Conservation (phyloP, 2,888 invertebrate genomes). For the Leptothorax acervorum region DNA sequence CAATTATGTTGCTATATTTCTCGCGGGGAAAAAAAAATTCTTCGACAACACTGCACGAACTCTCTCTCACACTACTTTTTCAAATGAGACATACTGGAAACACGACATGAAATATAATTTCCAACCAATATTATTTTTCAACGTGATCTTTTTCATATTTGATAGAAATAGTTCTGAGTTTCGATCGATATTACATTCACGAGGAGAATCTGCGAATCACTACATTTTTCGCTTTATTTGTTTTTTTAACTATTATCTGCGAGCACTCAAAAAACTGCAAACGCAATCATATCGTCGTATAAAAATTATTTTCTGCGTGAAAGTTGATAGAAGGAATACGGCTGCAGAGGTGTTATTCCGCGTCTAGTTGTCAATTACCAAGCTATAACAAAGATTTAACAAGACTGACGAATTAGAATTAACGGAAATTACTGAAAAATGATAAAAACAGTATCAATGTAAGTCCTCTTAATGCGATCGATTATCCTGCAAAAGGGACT, state of each 20-base stretch:
- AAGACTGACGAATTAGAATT: not conserved
- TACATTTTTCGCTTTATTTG: conserved; percentile 16
- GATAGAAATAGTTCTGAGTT: conserved; percentile 1
- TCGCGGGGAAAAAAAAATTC: not conserved
- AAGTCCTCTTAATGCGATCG: not conserved
- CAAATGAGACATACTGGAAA: conserved; percentile 7
- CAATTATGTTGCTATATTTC: conserved; percentile 3
- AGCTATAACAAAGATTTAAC: not conserved
- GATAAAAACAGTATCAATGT: not conserved
- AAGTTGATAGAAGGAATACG: not conserved
- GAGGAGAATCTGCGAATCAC: not conserved
- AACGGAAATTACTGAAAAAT: not conserved
- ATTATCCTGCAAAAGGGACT: not conserved
- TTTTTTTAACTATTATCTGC: not conserved
- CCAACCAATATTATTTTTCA: conserved; percentile 10
- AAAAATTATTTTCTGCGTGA: conserved; percentile 4
- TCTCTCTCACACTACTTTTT: not conserved
- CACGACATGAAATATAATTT: conserved; percentile 1
- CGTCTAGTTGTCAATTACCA: not conserved
- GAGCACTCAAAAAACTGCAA: conserved; percentile 11
- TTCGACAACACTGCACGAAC: not conserved
- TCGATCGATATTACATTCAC: not conserved
- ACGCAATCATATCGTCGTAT: not conserved
- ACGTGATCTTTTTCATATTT: conserved; percentile 3
- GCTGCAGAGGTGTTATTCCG: not conserved